Base-by-base conservation (phyloP, 2,888 invertebrate species). In the Agrotis clavis region DNA sequence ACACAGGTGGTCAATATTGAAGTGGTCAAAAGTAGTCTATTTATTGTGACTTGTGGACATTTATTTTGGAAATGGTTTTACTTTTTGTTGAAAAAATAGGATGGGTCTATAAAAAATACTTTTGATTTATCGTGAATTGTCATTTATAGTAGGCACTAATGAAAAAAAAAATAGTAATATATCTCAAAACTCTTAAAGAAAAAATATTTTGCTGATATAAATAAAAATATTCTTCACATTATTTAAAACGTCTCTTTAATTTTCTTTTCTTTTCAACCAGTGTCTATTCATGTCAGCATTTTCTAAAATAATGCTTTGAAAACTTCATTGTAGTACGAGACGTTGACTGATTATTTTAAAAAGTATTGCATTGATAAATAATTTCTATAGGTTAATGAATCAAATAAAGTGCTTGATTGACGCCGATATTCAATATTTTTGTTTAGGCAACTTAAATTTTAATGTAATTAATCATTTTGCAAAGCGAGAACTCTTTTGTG, bases 1-100 rank as follows among this genome's bases (percentile, higher is more conserved):
- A 60, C 71, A 19, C 62, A 74, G 71, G 62, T 62, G 60, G 51
- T 21, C n/a, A 48, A 73, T 73, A 64, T 50, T 4, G 19, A 18
- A 60, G 48, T 25, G 47, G 70, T 48, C 59, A 35, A 7, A 53
- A 57, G 47, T 53, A 18, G 18, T 11, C 5, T n/a, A 59, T 47
- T 54, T 53, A 74, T 69, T 18, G 51, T n/a, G 25, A 48, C 51
- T 73, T 51, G 30, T n/a, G n/a, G 19, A 7, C 11, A n/a, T 66
- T 19, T 16, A 4, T 76, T 30, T 1, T 1, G 25, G 4, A 30
- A 45, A 45, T 16, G 16, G n/a, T 50, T 13, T 0, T 35, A 6
- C 0, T 35, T 73, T 61, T 53, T 13, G 4, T 4, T 21, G 1
- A 35, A 7, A 7, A 35, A 35, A 35, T 35, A 35, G 7, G 7